These are phyloP conservation scores for Etheostoma spectabile DNA, from an alignment of 2,113 vertebrate species.

Conservation along the genomic window DNA sequence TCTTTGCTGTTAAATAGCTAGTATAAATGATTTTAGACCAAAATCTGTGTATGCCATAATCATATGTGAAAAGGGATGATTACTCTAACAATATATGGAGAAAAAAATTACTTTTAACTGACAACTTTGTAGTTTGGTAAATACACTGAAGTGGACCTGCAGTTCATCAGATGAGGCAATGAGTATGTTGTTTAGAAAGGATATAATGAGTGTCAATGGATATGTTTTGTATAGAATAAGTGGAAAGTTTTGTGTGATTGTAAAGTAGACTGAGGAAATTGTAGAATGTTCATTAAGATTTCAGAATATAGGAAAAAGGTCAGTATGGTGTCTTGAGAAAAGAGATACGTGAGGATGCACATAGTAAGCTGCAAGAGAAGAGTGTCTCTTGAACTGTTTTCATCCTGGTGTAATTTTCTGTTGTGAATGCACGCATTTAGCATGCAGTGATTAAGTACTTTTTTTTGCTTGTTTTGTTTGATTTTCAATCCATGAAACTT, in stretches of 20 bases:
- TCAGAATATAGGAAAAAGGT: neutral
- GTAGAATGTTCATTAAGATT: neutral
- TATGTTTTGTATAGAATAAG: neutral
- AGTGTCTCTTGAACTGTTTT: constrained; percentile 1
- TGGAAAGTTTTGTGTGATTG: constrained; percentile 2
- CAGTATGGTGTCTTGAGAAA: neutral
- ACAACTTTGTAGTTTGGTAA: constrained; percentile 30
- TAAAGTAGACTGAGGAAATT: neutral
- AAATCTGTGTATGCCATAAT: constrained; percentile 47
- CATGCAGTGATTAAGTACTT: constrained; percentile 38
- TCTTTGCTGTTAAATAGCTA: neutral
- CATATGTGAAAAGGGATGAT: constrained; percentile 22
- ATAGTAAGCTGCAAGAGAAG: neutral
- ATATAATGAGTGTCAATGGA: neutral
- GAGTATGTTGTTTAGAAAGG: constrained; percentile 39
- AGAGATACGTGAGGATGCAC: constrained; percentile 1
- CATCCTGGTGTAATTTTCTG: constrained; percentile 18
- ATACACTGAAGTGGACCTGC: constrained; percentile 33
- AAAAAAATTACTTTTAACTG: neutral
- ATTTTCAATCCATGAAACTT: constrained; percentile 23
- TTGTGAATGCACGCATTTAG: constrained; percentile 45
- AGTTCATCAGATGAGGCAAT: constrained; percentile 4
- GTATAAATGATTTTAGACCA: neutral
- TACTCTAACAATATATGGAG: neutral
- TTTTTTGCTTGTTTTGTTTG: constrained; percentile 6